A percentile compares a stretch with the other conserved stretches of the same genome.
Conservation (phyloP, 2,888 invertebrate species). For the Andrena trimmerana region DNA sequence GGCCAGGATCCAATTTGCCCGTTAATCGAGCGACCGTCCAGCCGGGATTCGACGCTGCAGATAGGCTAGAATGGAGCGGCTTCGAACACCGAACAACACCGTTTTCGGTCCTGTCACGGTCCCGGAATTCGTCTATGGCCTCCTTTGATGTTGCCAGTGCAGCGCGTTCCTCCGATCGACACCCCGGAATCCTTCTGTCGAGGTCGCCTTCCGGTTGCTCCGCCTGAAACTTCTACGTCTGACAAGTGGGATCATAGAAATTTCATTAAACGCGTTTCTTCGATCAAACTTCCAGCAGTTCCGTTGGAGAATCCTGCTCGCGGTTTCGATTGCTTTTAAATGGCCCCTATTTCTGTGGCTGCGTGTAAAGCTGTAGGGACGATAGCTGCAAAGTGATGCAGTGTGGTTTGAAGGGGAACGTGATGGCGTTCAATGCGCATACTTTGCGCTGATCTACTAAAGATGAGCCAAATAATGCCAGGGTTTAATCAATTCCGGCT, state of each 20-base stretch:
- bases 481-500: not conserved
- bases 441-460: no score
- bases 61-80: conserved; percentile 53
- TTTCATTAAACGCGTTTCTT: conserved; percentile 44
- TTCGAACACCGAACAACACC: conserved; percentile 36
- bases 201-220: conserved; percentile 5
- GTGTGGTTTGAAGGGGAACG: no score
- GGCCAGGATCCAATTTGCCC: conserved; percentile 77
- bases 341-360: not conserved
- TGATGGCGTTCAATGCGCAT: no score
- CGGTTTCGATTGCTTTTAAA: conserved; percentile 15
- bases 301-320: not conserved
- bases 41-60: conserved; percentile 58
- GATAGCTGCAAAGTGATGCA: not conserved
- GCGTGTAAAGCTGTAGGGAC: not conserved
- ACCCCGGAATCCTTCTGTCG: conserved; percentile 40
- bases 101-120: conserved; percentile 27
- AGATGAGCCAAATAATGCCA: not conserved
- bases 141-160: conserved; percentile 32
- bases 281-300: no score
- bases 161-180: conserved; percentile 5
- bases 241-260: conserved; percentile 25
- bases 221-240: conserved; percentile 4
- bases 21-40: conserved; percentile 78
- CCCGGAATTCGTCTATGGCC: not conserved